Percentiles rank a stretch among this genome's conserved stretches.
Evolutionary conservation across 2,888 invertebrate species (phyloP).

Genomic region (Melinopterus prodromus): DNA sequence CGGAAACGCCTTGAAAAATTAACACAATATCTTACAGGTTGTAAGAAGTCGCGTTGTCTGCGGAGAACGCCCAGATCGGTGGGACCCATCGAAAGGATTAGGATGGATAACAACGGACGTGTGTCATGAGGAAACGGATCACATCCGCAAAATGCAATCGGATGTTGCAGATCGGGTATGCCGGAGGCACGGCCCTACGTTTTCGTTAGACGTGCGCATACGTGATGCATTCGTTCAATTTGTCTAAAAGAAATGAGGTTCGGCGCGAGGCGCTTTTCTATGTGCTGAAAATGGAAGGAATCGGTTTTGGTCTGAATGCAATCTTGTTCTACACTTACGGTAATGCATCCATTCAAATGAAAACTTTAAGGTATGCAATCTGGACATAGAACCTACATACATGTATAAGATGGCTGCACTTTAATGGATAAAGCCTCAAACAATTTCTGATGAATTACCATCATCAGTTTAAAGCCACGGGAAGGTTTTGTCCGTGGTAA

Average conservation of each 20-base stretch:
- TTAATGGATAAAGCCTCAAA: too few species aligned
- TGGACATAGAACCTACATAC: too few species aligned
- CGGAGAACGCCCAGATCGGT: too few species aligned
- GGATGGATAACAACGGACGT: neutral
- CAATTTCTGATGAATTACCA: too few species aligned
- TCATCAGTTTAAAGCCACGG: too few species aligned
- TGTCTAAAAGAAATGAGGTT: neutral
- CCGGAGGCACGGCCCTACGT: neutral
- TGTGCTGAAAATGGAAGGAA: neutral
- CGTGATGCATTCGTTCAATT: neutral
- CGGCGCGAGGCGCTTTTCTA: neutral
- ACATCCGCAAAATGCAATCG: constrained; percentile 24
- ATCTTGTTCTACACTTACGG: neutral
- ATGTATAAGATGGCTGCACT: too few species aligned
- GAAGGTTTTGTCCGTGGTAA: too few species aligned
- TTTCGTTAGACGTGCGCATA: neutral
- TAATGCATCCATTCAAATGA: neutral
- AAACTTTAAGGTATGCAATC: neutral
- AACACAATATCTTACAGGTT: neutral
- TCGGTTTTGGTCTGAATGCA: neutral
- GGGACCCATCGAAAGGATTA: neutral
- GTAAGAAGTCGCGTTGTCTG: too few species aligned
- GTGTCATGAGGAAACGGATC: constrained; percentile 14
- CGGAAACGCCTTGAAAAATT: neutral
- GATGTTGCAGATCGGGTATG: neutral